Base-by-base conservation (phyloP, 2,888 invertebrate species). In the Scaeva pyrastri region DNA sequence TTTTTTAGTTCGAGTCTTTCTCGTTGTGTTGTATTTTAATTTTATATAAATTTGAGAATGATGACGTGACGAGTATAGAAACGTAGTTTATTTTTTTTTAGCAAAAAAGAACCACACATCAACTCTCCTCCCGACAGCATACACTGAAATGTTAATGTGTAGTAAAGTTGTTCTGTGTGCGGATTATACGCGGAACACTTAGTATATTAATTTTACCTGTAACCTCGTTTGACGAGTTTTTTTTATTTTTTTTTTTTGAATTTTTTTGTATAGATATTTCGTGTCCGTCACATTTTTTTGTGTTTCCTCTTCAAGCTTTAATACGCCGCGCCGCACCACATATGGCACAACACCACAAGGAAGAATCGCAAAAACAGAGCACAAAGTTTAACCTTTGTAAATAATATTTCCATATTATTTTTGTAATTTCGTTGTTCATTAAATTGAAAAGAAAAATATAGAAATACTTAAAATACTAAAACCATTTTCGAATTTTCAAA, bases 211-310 rank as follows among this genome's bases (percentile, higher is more conserved):
- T 89, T 89, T 90, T 89, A 90, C 80, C 85, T 81, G 85, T 90
- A 90, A 91, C 90, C 91, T 90, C 88, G 91, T 90, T 90, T 90
- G 91, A 91, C 91, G 81, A 88, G 91, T 91, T 89, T 88, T 64
- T 83, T 85, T 77, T 68, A 88, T 91, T 91, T 89, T 88, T 64
- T 83, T 85, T 77, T 68, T 71, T 7, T 36, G 41, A 76, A n/a
- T n/a, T n/a, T n/a, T n/a, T 14, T 90, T 48, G 48, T 85, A 66
- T 73, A 88, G 31, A 48, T 26, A 88, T 89, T 87, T 88, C 88
- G 88, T 88, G 88, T 90, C 88, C 88, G 55, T 80, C 68, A 68
- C 45, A 68, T 76, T 80, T 68, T 89, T 88, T 41, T 16, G 21
- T 73, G 64, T 72, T 64, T 55, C 39, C 74, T 52, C 74, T 64